phyloP scores from a whole-genome alignment of 2,797 vertebrate genomes.

The Rhinoraja longicauda region DNA sequence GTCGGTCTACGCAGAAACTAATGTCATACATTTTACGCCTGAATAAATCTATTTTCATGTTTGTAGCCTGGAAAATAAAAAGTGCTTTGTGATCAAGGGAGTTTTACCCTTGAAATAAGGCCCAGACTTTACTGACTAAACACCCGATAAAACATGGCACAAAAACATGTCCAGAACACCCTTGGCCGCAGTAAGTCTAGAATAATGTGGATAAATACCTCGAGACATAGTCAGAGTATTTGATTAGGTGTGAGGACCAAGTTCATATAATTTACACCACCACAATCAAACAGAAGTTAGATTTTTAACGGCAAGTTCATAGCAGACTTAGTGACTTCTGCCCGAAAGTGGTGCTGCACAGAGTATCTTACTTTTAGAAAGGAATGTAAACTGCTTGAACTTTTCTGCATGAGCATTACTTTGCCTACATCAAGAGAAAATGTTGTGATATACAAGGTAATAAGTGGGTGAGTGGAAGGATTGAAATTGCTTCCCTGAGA shows the following conservation, averaged over 20 bases:
- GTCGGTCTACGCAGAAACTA: too few species aligned
- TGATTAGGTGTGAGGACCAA: neutral
- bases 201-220: neutral
- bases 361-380: neutral
- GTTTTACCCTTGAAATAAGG: neutral
- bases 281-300: conserved; percentile 16
- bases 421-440: too few species aligned
- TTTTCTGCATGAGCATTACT: neutral
- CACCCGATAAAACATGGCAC: neutral
- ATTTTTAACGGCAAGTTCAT: neutral
- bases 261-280: neutral
- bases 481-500: too few species aligned
- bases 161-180: neutral
- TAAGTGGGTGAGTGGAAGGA: too few species aligned
- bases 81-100: too few species aligned
- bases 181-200: neutral
- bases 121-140: neutral
- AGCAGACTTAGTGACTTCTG: neutral
- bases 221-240: neutral
- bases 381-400: neutral
- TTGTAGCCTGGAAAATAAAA: too few species aligned
- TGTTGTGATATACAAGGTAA: too few species aligned
- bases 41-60: too few species aligned
- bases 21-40: too few species aligned
- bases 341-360: neutral